Evolutionary conservation across 2,113 vertebrate species (phyloP).

Genomic region (Laterallus jamaicensis): DNA sequence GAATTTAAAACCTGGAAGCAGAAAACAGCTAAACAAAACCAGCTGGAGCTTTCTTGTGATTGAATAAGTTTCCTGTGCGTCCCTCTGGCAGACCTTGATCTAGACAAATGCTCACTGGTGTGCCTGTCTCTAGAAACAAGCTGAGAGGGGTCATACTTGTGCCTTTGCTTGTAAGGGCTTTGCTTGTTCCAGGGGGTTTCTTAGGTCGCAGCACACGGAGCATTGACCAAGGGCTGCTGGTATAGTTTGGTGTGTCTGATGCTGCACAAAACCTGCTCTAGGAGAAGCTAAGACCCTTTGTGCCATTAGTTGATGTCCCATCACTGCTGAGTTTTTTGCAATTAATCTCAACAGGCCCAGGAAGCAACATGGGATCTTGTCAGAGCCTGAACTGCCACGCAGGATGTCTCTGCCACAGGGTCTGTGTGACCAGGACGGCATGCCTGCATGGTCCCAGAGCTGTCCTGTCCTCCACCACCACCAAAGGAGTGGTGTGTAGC

Average conservation of each 20-base stretch:
- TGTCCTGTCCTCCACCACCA: neutral
- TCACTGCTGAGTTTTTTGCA: neutral
- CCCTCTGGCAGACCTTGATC: neutral
- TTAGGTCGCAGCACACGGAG: neutral
- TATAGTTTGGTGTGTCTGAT: neutral
- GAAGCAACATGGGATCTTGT: neutral
- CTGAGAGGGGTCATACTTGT: neutral
- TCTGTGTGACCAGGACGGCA: neutral
- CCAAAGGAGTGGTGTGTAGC: neutral
- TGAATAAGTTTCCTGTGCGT: neutral
- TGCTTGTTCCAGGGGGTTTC: neutral
- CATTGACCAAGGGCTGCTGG: neutral
- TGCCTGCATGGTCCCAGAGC: neutral
- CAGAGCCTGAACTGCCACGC: neutral
- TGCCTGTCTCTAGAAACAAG: neutral
- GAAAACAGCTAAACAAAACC: neutral
- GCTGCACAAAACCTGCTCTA: neutral
- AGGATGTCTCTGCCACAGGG: neutral
- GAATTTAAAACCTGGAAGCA: conserved; percentile 1
- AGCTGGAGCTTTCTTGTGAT: neutral
- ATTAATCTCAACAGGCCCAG: neutral
- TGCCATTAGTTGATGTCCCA: neutral
- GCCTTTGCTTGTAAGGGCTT: neutral
- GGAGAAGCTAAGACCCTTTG: neutral
- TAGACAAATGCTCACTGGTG: neutral